phyloP scores from a whole-genome alignment of 2,113 vertebrate genomes.

The Bostrychus sinensis region DNA sequence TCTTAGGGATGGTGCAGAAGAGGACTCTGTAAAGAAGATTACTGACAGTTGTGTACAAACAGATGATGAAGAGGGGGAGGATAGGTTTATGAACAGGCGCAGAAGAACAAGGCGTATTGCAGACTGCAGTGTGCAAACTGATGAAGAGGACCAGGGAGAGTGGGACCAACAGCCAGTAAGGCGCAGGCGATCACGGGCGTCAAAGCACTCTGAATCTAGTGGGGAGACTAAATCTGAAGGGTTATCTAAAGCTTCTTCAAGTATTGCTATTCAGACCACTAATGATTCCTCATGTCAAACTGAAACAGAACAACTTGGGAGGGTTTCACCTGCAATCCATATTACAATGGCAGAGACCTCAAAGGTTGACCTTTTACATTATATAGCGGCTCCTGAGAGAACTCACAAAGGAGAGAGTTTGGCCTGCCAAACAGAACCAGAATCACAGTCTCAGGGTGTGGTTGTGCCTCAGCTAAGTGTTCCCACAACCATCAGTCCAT shows the following conservation, averaged over 20 bases:
- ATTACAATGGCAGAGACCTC: constrained; percentile 91
- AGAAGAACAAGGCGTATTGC: constrained; percentile 88
- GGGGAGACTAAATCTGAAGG: constrained; percentile 84
- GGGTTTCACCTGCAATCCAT: constrained; percentile 94
- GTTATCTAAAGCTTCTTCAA: constrained; percentile 80
- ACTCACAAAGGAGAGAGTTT: constrained; percentile 93
- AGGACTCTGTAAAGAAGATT: constrained; percentile 86
- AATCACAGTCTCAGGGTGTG: constrained; percentile 86
- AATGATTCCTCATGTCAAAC: constrained; percentile 97
- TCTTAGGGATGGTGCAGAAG: constrained; percentile 87
- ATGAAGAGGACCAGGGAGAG: constrained; percentile 93
- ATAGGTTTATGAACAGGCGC: constrained; percentile 88
- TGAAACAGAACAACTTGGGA: constrained; percentile 88
- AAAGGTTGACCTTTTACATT: constrained; percentile 92
- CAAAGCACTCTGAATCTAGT: constrained; percentile 87
- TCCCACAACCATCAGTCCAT: constrained; percentile 91
- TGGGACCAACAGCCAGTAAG: constrained; percentile 94
- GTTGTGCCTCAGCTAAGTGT: constrained; percentile 89
- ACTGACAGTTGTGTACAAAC: constrained; percentile 96
- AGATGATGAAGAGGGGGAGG: constrained; percentile 93
- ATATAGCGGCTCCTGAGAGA: constrained; percentile 96
- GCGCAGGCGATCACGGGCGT: constrained; percentile 87
- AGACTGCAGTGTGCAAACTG: constrained; percentile 96
- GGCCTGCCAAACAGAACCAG: constrained; percentile 95
- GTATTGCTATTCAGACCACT: constrained; percentile 95